These are phyloP conservation scores for Hydrolagus colliei DNA, from an alignment of 2,797 vertebrate species.

Conservation along the genomic window DNA sequence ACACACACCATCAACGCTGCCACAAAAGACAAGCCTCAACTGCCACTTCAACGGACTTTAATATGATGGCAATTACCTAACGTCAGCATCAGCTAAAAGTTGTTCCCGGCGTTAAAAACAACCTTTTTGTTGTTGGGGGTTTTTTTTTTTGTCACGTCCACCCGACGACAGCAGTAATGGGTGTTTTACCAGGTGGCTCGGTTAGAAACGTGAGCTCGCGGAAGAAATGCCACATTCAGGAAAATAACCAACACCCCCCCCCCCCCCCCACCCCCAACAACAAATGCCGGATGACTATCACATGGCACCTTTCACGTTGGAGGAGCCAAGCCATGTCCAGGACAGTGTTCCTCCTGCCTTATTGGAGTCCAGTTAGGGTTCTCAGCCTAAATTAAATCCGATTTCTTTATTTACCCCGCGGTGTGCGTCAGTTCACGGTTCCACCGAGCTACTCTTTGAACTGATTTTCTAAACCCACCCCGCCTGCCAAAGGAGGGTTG, in stretches of 20 bases:
- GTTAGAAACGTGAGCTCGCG: too few species aligned
- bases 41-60: background rate
- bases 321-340: too few species aligned
- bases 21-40: constrained; percentile 24
- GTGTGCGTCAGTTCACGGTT: background rate
- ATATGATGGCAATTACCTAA: constrained; percentile 10
- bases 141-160: too few species aligned
- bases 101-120: background rate
- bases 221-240: too few species aligned
- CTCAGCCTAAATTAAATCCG: background rate
- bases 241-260: too few species aligned
- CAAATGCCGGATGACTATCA: too few species aligned
- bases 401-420: background rate
- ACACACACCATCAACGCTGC: constrained; percentile 16
- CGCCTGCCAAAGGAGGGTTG: background rate
- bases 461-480: background rate
- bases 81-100: background rate
- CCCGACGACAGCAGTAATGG: background rate
- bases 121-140: background rate
- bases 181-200: background rate
- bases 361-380: background rate
- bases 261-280: too few species aligned
- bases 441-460: background rate
- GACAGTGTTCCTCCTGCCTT: background rate
- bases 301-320: too few species aligned